Evolutionary conservation across 92 coral and sea anemone species (phyloP), one percentile per base, ranked within the genome.

Genomic region (Paragorgia papillata): DNA sequence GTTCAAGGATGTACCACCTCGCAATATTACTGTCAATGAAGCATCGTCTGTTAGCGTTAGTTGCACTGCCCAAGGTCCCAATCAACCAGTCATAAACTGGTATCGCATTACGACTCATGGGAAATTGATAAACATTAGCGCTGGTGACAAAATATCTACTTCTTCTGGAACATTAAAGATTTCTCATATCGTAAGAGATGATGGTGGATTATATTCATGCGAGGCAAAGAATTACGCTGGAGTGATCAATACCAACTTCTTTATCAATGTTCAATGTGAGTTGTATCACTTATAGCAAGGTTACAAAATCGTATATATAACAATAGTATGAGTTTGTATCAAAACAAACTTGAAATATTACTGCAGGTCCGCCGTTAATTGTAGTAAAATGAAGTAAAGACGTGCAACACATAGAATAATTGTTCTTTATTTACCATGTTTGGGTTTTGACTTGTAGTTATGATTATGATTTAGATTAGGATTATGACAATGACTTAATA

Each of bases 41-140:
- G 86, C 88, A 67, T 74, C 66, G 15, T 79, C 88, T 17, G 90
- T 88, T 15, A 25, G 44, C 2, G 74, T 91, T 69, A 53, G 81
- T 0, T 93, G 97, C 78, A 31, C 74, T 50, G 92, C 89, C 61
- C 32, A 39, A 20, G 97, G 97, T 34, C 91, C 89, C 53, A 94
- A 96, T 2, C 27, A 30, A 60, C 97, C 97, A 40, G 44, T 70
- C 4, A 75, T 91, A 87, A 90, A 82, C 58, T 93, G 97, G 97
- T 83, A 82, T 54, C 78, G 64, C 35, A 33, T 71, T 6, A 22
- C 54, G 27, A 32, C 28, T 50, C n/a, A 21, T 35, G 64, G 35
- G 29, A 53, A 50, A 54, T 53, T 18, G 33, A 55, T 27, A 0
- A 21, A 33, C 37, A 71, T 49, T 25, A 8, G 33, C 28, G 37